phyloP scores from a whole-genome alignment of 2,797 vertebrate genomes.

The Aselliscus stoliczkanus region DNA sequence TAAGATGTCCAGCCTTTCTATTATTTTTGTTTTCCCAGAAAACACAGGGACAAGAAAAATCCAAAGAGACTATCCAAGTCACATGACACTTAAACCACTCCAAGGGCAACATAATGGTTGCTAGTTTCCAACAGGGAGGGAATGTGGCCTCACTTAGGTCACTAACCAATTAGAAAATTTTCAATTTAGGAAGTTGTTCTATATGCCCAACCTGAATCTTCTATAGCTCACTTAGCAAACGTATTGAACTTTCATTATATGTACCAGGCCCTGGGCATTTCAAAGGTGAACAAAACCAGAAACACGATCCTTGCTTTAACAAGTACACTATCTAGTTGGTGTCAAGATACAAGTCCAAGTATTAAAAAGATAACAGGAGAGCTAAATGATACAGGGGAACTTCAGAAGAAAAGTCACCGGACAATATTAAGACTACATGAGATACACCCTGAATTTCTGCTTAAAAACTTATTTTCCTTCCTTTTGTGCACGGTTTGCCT shows the following conservation, averaged over 20 bases:
- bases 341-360: background rate
- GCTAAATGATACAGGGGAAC: background rate
- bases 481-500: no score
- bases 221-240: background rate
- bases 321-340: background rate
- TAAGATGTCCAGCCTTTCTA: slow-evolving; percentile 9
- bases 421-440: background rate
- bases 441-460: background rate
- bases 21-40: background rate
- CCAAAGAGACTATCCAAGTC: background rate
- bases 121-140: background rate
- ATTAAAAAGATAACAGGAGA: background rate
- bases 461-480: background rate
- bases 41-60: background rate
- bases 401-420: background rate
- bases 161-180: background rate
- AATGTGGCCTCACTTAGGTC: background rate
- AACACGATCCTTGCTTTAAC: background rate
- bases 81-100: background rate
- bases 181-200: background rate
- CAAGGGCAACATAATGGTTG: background rate
- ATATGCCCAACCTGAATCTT: background rate
- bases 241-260: background rate
- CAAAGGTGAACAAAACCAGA: background rate
- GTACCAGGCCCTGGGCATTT: background rate